Evolutionary conservation across 2,888 invertebrate species (phyloP).

Genomic region (Sceliomorpha sp.): DNA sequence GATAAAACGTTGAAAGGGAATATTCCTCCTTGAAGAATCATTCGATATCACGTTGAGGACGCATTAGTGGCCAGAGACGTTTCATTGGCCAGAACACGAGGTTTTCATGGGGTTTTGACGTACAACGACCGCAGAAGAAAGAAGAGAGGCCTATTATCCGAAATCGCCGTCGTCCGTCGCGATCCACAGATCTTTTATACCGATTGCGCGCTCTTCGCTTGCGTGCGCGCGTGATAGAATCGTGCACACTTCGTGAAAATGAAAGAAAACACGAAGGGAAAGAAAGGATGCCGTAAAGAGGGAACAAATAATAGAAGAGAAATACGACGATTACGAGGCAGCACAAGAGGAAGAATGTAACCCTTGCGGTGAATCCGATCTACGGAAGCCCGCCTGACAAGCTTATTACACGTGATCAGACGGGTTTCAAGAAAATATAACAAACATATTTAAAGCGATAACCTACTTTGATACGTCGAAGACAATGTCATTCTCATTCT

Average conservation of each 20-base stretch:
- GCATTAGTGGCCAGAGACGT: constrained; percentile 69
- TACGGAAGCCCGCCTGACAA: constrained; percentile 55
- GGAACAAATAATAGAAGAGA: constrained; percentile 44
- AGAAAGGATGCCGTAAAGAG: constrained; percentile 33
- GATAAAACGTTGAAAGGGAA: background rate
- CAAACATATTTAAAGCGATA: constrained; percentile 37
- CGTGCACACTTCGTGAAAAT: constrained; percentile 30
- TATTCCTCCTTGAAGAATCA: constrained; percentile 54
- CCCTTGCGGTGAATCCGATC: constrained; percentile 59
- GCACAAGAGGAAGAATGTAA: constrained; percentile 44
- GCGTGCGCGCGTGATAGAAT: constrained; percentile 36
- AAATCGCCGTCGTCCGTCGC: constrained; percentile 59
- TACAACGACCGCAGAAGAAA: constrained; percentile 65
- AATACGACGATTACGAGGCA: constrained; percentile 26
- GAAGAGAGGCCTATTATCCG: constrained; percentile 62
- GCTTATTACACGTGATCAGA: constrained; percentile 66
- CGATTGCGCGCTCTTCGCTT: constrained; percentile 43
- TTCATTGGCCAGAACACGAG: constrained; percentile 66
- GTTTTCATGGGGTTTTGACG: constrained; percentile 66
- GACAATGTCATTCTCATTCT: too few species aligned
- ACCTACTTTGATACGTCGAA: constrained; percentile 19
- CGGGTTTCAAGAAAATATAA: constrained; percentile 57
- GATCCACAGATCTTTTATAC: constrained; percentile 59
- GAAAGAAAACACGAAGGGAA: constrained; percentile 12
- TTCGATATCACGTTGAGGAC: constrained; percentile 50